phyloP scores from a whole-genome alignment of 2,888 invertebrate genomes.

The Chrysotoxum bicinctum region DNA sequence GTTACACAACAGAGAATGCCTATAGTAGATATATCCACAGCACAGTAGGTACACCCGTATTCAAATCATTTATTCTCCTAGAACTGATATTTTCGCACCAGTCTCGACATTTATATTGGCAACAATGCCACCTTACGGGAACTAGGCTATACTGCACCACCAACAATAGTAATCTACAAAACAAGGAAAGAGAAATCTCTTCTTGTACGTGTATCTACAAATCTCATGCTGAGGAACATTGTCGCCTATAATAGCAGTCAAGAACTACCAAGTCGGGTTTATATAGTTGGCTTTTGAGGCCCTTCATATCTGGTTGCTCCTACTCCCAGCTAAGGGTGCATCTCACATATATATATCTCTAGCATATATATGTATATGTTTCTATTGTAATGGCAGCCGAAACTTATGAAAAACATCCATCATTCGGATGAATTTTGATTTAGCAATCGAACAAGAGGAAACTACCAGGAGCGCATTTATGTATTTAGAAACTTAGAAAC shows the following conservation, averaged over 20 bases:
- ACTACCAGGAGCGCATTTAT: background rate
- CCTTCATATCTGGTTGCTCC: constrained; percentile 1
- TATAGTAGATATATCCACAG: background rate
- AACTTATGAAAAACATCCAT: constrained; percentile 10
- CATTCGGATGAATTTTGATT: constrained; percentile 24
- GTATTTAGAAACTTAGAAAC: no score
- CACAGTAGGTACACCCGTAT: constrained; percentile 23
- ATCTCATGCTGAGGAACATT: constrained; percentile 43
- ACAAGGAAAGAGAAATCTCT: constrained; percentile 47
- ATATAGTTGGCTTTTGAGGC: constrained; percentile 31
- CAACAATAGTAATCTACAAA: constrained; percentile 4
- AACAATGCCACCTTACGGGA: constrained; percentile 9
- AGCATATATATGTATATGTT: background rate
- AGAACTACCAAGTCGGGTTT: constrained; percentile 41
- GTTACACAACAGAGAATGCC: background rate
- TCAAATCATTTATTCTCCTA: constrained; percentile 43
- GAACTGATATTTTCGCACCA: background rate
- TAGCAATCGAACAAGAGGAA: constrained; percentile 33
- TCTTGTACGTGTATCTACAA: background rate
- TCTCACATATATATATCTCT: background rate
- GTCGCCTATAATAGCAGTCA: constrained; percentile 57
- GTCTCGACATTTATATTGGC: background rate
- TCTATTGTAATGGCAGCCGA: constrained; percentile 15
- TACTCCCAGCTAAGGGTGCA: constrained; percentile 8
- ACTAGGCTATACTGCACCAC: background rate